Evolutionary conservation across 2,113 vertebrate genomes (phyloP).

Genomic region (Vulpes vulpes): DNA sequence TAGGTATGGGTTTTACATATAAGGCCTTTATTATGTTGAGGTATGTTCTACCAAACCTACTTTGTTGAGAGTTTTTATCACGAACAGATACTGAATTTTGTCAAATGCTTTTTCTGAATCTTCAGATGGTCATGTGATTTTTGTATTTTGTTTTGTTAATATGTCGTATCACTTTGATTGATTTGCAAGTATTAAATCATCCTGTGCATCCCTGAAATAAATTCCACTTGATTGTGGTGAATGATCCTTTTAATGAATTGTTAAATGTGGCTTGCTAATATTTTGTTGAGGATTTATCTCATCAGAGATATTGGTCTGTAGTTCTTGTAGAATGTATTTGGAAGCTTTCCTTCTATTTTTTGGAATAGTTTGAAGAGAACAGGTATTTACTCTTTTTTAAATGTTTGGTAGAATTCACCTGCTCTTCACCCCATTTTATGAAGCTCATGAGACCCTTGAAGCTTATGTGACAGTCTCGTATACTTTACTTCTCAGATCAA

Average conservation of each 20-base stretch:
- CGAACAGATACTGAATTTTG: background rate
- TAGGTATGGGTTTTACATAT: background rate
- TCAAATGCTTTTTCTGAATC: background rate
- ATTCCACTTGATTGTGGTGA: background rate
- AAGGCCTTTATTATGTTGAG: background rate
- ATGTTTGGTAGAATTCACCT: background rate
- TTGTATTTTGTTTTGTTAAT: background rate
- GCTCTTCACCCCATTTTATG: background rate
- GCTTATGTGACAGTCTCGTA: background rate
- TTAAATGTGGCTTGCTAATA: background rate
- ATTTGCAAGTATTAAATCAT: background rate
- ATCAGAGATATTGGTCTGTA: background rate
- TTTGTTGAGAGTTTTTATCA: background rate
- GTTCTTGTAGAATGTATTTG: background rate
- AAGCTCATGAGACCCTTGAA: background rate
- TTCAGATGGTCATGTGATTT: background rate
- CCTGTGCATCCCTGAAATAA: background rate
- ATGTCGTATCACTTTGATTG: background rate
- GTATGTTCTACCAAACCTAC: background rate
- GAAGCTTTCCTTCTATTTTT: background rate
- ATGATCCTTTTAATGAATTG: background rate
- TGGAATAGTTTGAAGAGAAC: background rate
- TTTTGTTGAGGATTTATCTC: background rate
- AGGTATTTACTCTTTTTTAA: background rate
- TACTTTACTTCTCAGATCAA: background rate